Conservation (phyloP, 2,888 invertebrate species). For the Eledone cirrhosa region DNA sequence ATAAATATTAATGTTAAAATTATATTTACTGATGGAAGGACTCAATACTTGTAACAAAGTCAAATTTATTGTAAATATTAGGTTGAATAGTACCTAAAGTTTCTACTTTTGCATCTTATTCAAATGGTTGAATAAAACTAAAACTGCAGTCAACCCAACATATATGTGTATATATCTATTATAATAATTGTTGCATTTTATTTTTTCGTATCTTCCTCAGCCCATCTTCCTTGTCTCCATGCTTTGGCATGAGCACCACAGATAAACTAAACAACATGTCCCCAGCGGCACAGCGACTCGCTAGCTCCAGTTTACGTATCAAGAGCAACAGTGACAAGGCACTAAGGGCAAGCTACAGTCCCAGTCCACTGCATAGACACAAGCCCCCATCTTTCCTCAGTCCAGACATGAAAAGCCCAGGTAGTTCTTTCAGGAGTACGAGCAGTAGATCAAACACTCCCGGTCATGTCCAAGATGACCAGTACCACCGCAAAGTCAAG, state of each 20-base stretch:
- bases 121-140: no score
- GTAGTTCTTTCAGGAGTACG: slow-evolving; percentile 36
- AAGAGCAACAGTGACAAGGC: slow-evolving; percentile 70
- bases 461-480: background rate
- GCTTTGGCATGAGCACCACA: slow-evolving; percentile 68
- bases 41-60: no score
- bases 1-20: no score
- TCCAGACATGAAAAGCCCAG: slow-evolving; percentile 39
- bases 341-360: slow-evolving; percentile 72
- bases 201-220: slow-evolving; percentile 45
- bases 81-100: no score
- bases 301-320: slow-evolving; percentile 76
- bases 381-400: slow-evolving; percentile 35
- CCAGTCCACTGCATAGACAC: slow-evolving; percentile 67
- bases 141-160: no score
- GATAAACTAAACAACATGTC: slow-evolving; percentile 91
- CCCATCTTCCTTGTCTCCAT: slow-evolving; percentile 45
- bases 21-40: no score
- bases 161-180: background rate
- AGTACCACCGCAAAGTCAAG: no score
- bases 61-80: no score
- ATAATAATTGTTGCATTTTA: background rate
- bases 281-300: slow-evolving; percentile 90
- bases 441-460: slow-evolving; percentile 29
- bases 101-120: no score